phyloP scores from a whole-genome alignment of 2,888 invertebrate genomes.

The Choreutis nemorana region DNA sequence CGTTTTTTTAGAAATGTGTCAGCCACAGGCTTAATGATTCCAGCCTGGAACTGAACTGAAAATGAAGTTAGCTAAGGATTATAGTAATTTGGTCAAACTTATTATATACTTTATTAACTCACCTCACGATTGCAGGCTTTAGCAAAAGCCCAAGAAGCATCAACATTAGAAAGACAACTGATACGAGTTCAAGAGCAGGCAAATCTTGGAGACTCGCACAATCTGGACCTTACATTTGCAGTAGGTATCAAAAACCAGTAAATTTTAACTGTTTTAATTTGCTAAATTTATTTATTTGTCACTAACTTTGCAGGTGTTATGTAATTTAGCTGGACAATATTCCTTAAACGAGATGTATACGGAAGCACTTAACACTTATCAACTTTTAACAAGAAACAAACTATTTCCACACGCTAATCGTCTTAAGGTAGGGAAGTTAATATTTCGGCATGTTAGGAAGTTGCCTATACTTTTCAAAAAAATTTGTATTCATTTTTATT shows the following conservation, averaged over 20 bases:
- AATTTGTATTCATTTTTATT: constrained; percentile 1
- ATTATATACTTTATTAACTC: constrained; percentile 7
- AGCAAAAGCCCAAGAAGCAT: constrained; percentile 96
- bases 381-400: constrained; percentile 91
- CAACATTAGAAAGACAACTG: constrained; percentile 88
- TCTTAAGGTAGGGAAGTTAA: constrained; percentile 71
- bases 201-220: constrained; percentile 88
- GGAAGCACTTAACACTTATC: constrained; percentile 96
- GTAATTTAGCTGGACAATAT: constrained; percentile 96
- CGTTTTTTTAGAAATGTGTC: no score
- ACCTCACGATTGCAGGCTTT: constrained; percentile 60
- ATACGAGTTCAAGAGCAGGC: constrained; percentile 92
- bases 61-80: no score
- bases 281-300: constrained; percentile 2
- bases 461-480: neutral
- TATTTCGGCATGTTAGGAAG: neutral
- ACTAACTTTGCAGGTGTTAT: constrained; percentile 75
- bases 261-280: neutral
- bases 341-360: constrained; percentile 93
- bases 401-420: constrained; percentile 93
- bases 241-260: constrained; percentile 57
- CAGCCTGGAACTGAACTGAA: no score
- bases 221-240: constrained; percentile 94
- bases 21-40: no score
- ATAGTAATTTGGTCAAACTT: neutral